These are phyloP conservation scores for Erpobdella octoculata DNA, from an alignment of 2,888 invertebrate species.

Conservation along the genomic window DNA sequence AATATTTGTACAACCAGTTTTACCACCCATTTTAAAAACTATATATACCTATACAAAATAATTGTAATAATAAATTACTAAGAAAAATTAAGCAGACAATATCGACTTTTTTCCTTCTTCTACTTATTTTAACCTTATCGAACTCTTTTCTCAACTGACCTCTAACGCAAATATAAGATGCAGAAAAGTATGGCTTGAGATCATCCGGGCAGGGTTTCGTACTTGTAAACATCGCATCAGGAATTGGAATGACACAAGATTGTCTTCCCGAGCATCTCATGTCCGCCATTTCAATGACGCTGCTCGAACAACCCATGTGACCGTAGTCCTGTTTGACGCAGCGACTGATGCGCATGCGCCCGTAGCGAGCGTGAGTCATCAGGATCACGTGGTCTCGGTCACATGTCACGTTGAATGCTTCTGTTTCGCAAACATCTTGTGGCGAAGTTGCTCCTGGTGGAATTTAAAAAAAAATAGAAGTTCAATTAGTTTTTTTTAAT, in stretches of 20 bases:
- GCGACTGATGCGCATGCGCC: conserved; percentile 10
- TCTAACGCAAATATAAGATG: neutral
- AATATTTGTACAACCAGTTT: too few species aligned
- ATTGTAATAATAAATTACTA: too few species aligned
- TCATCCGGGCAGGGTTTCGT: conserved; percentile 12
- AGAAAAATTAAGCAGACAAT: too few species aligned
- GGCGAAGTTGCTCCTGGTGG: neutral
- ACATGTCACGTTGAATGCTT: conserved; percentile 12
- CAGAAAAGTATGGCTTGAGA: conserved; percentile 18
- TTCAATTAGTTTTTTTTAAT: too few species aligned
- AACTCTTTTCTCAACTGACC: too few species aligned
- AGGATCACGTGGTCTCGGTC: conserved; percentile 2
- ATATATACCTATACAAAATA: too few species aligned
- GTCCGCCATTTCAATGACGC: conserved; percentile 20
- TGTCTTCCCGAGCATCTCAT: conserved; percentile 2
- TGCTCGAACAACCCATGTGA: conserved; percentile 19
- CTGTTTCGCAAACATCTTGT: conserved; percentile 13
- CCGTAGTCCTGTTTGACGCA: conserved; percentile 20
- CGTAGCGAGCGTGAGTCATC: conserved; percentile 7
- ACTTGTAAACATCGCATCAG: neutral
- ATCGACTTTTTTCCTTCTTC: too few species aligned
- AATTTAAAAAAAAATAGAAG: too few species aligned
- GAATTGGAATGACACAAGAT: neutral
- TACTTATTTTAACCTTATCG: too few species aligned
- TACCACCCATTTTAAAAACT: too few species aligned